Conservation (phyloP, 92 coral and sea anemone genomes). For the Anthopleura xanthogrammica region DNA sequence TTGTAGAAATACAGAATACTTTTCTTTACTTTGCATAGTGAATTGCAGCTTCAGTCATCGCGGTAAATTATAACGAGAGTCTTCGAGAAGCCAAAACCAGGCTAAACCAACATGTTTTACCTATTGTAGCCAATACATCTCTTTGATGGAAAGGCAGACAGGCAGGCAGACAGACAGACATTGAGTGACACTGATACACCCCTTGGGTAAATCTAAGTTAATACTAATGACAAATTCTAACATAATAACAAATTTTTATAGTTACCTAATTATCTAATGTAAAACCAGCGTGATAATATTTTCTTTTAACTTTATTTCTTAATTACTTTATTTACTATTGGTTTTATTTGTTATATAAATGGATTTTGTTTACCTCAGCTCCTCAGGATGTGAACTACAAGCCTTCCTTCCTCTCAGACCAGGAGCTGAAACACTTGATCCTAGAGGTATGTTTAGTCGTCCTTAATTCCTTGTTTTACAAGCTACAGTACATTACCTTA, state of each 20-base stretch:
- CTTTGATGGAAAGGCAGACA: no score
- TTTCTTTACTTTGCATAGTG: no score
- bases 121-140: no score
- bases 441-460: slow-evolving; percentile 59
- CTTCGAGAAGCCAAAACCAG: no score
- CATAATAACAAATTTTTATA: neutral
- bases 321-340: neutral
- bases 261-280: neutral
- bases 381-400: slow-evolving; percentile 74
- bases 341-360: slow-evolving; percentile 1
- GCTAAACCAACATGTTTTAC: no score
- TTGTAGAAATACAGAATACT: no score
- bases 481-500: neutral
- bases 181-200: neutral
- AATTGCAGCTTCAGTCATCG: no score
- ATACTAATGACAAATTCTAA: neutral
- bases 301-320: neutral
- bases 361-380: slow-evolving; percentile 18
- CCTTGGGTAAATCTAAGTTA: neutral
- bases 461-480: no score
- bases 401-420: slow-evolving; percentile 94
- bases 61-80: no score
- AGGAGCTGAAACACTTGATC: slow-evolving; percentile 88
- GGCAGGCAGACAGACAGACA: neutral
- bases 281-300: neutral